Evolutionary conservation across 1,140 invertebrate species (phyloP).

Genomic region (Heterodera carotae): DNA sequence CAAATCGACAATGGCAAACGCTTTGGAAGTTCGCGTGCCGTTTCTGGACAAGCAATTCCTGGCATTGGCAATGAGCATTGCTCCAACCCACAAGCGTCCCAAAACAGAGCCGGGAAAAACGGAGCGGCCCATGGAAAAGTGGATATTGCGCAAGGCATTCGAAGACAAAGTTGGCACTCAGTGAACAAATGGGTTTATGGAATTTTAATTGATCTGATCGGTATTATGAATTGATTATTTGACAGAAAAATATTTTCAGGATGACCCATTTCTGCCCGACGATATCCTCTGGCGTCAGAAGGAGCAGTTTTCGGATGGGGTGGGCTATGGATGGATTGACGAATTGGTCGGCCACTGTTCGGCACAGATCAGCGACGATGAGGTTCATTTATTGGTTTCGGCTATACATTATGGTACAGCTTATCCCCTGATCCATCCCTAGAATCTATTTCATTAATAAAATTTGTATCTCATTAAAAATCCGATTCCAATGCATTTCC

Average conservation of each 20-base stretch:
- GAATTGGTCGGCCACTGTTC: slow-evolving; percentile 52
- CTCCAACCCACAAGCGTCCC: slow-evolving; percentile 52
- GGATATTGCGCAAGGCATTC: slow-evolving; percentile 60
- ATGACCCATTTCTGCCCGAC: slow-evolving; percentile 60
- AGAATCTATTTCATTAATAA: too few relatives aligned
- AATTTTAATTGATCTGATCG: slow-evolving; percentile 28
- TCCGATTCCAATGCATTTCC: neutral
- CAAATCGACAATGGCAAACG: slow-evolving; percentile 64
- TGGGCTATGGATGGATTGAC: slow-evolving; percentile 65
- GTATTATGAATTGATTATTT: slow-evolving; percentile 6
- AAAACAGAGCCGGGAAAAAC: slow-evolving; percentile 42
- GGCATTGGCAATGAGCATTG: slow-evolving; percentile 54
- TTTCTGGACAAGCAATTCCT: slow-evolving; percentile 64
- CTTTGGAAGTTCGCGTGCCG: slow-evolving; percentile 62
- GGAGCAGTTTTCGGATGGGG: slow-evolving; percentile 65
- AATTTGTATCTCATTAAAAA: neutral
- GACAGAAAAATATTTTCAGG: slow-evolving; percentile 39
- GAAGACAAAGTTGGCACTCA: slow-evolving; percentile 47
- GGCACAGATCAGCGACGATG: slow-evolving; percentile 55
- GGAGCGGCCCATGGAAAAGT: slow-evolving; percentile 55
- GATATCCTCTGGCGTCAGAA: slow-evolving; percentile 65
- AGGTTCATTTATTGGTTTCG: too few relatives aligned
- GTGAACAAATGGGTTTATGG: neutral
- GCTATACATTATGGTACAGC: too few relatives aligned
- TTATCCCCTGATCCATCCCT: too few relatives aligned